Conservation (phyloP, 35 echinoderm and acorn worm genomes). For the Acanthaster planci region DNA sequence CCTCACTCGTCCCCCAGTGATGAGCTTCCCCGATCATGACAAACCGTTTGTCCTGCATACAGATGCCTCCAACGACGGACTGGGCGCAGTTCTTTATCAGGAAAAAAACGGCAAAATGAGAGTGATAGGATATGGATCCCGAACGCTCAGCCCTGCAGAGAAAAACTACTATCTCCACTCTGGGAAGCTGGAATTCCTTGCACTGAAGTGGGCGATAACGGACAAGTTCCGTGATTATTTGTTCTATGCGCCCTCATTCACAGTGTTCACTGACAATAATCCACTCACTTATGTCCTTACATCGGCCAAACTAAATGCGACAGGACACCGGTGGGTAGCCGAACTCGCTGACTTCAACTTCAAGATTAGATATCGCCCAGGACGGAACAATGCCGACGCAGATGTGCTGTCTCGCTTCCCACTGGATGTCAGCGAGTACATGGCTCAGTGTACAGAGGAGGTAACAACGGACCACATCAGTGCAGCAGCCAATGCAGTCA, state of each 20-base stretch:
- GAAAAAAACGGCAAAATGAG: slow-evolving; percentile 3
- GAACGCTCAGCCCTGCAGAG: not conserved
- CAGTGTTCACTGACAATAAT: too few species aligned
- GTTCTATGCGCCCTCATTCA: slow-evolving; percentile 51
- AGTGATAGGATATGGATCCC: slow-evolving; percentile 5
- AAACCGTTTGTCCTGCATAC: slow-evolving; percentile 36
- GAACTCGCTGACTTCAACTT: slow-evolving; percentile 44
- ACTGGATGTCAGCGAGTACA: slow-evolving; percentile 11
- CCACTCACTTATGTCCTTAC: slow-evolving; percentile 41
- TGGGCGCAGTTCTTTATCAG: slow-evolving; percentile 36
- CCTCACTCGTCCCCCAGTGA: slow-evolving; percentile 36
- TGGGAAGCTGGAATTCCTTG: too few species aligned
- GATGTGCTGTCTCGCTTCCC: slow-evolving; percentile 38
- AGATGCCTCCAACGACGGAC: slow-evolving; percentile 41
- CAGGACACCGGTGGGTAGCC: too few species aligned
- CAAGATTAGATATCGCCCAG: slow-evolving; percentile 27
- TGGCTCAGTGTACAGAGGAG: slow-evolving; percentile 26
- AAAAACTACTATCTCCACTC: slow-evolving; percentile 26
- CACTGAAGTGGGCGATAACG: slow-evolving; percentile 64
- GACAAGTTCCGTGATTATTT: slow-evolving; percentile 68
- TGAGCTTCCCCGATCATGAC: slow-evolving; percentile 43
- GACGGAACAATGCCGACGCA: slow-evolving; percentile 25
- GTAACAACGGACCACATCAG: not conserved
- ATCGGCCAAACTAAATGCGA: slow-evolving; percentile 32
- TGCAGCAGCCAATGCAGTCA: too few species aligned